Evolutionary conservation across 2,113 vertebrate genomes (phyloP).

Genomic region (Silurus asotus): DNA sequence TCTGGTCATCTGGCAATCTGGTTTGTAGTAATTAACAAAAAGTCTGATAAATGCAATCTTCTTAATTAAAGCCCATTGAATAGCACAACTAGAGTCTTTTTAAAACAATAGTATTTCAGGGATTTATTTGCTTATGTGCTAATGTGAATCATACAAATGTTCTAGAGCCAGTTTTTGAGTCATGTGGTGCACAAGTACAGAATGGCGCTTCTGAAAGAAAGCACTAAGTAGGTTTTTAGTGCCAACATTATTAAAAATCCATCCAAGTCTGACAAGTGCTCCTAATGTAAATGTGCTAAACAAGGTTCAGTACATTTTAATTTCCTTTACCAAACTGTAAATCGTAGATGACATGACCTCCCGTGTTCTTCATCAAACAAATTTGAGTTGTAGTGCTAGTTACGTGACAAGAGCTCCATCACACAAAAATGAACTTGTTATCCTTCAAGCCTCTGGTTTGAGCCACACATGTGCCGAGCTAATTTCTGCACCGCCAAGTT

Average conservation of each 20-base stretch:
- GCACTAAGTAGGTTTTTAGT: neutral
- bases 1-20: constrained; percentile 40
- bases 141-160: neutral
- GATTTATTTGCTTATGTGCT: neutral
- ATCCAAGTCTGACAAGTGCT: constrained; percentile 8
- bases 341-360: constrained; percentile 5
- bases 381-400: constrained; percentile 19
- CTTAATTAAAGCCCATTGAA: constrained; percentile 1
- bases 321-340: constrained; percentile 5
- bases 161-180: neutral
- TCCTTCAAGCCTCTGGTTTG: constrained; percentile 23
- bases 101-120: constrained; percentile 2
- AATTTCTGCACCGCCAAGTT: constrained; percentile 44
- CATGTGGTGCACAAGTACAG: neutral
- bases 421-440: constrained; percentile 28
- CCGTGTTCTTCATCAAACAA: constrained; percentile 6
- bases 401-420: constrained; percentile 40
- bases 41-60: constrained; percentile 10
- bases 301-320: constrained; percentile 20
- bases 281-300: constrained; percentile 5
- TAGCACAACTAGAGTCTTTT: neutral
- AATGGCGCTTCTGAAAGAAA: neutral
- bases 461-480: constrained; percentile 39
- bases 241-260: constrained; percentile 19
- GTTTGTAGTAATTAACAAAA: constrained; percentile 45